Evolutionary conservation across 2,113 vertebrate genomes (phyloP).

Genomic region (Aldabrachelys gigantea): DNA sequence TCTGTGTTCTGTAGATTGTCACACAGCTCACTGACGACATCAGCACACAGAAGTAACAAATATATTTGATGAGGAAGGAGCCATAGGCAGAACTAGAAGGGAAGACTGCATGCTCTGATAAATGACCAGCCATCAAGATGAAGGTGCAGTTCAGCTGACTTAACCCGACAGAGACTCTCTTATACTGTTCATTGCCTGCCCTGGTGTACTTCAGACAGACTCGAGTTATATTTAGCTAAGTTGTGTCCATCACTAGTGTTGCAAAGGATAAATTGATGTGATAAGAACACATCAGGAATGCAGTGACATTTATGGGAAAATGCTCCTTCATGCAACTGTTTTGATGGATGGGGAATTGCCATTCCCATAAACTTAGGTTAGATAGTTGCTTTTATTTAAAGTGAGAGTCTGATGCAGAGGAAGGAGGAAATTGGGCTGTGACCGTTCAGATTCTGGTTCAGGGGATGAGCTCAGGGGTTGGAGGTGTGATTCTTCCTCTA

Average conservation of each 20-base stretch:
- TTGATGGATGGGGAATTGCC: not conserved
- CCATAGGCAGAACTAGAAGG: not conserved
- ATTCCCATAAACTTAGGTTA: not conserved
- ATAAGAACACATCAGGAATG: not conserved
- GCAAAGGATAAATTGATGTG: not conserved
- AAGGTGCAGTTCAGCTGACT: not conserved
- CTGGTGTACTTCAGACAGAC: not conserved
- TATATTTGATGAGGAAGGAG: not conserved
- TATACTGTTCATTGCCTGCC: fast-evolving
- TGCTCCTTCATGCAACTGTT: not conserved
- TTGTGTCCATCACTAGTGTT: not conserved
- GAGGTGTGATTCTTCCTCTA: not conserved
- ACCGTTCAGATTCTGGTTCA: too few relatives aligned
- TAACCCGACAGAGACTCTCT: not conserved
- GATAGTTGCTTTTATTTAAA: not conserved
- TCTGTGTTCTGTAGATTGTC: not conserved
- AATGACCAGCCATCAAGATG: not conserved
- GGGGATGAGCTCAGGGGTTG: not conserved
- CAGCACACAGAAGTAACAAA: not conserved
- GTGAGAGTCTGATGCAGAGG: not conserved
- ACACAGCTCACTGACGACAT: not conserved
- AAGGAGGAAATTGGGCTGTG: not conserved
- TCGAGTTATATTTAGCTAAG: not conserved
- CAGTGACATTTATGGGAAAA: not conserved
- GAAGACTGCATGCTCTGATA: not conserved